Evolutionary conservation across 2,113 vertebrate species (phyloP).

Genomic region (Platichthys flesus): DNA sequence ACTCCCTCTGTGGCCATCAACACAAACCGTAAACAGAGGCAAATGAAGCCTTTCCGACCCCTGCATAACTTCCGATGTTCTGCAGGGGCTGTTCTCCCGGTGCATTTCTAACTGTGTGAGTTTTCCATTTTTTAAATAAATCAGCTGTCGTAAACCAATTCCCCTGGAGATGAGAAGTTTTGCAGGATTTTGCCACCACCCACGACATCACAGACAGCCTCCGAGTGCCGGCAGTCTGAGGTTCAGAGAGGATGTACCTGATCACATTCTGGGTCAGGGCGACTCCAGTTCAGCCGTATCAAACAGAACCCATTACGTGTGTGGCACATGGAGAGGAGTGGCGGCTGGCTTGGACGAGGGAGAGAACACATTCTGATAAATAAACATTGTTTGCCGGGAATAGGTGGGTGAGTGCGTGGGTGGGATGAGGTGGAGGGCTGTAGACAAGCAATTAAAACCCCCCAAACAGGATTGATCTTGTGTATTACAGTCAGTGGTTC

Average conservation of each 20-base stretch:
- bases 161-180: slow-evolving; percentile 41
- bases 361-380: slow-evolving; percentile 30
- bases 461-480: slow-evolving; percentile 21
- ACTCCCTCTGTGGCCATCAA: slow-evolving; percentile 48
- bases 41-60: slow-evolving; percentile 29
- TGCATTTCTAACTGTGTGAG: slow-evolving; percentile 29
- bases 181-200: slow-evolving; percentile 31
- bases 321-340: slow-evolving; percentile 33
- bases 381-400: slow-evolving; percentile 24
- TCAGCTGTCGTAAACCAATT: slow-evolving; percentile 23
- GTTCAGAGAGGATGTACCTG: slow-evolving; percentile 44
- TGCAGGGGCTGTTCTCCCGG: slow-evolving; percentile 22
- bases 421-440: not conserved
- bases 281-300: slow-evolving; percentile 59
- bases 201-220: slow-evolving; percentile 29
- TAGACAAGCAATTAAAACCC: slow-evolving; percentile 45
- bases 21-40: slow-evolving; percentile 47
- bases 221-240: slow-evolving; percentile 21
- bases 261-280: slow-evolving; percentile 42
- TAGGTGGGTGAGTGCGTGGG: not conserved
- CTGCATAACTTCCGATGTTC: slow-evolving; percentile 20
- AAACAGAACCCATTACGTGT: slow-evolving; percentile 67
- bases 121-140: slow-evolving; percentile 16
- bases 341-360: slow-evolving; percentile 2
- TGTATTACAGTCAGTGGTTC: slow-evolving; percentile 23